Evolutionary conservation across 2,888 invertebrate species (phyloP).

Genomic region (Diaprepes abbreviatus): DNA sequence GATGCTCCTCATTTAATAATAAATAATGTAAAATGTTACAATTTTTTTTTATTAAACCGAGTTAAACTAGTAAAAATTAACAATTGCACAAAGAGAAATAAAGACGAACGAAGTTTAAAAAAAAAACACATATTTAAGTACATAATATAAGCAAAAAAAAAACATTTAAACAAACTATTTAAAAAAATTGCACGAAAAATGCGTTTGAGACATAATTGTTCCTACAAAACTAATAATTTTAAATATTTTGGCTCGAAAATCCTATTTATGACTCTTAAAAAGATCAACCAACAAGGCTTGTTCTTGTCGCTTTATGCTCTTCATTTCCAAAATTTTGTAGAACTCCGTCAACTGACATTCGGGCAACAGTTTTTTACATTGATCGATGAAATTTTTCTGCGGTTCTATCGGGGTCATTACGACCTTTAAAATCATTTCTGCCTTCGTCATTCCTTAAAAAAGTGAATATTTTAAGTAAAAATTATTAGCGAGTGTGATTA

Average conservation of each 20-base stretch:
- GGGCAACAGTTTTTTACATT: conserved; percentile 90
- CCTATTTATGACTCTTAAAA: conserved; percentile 66
- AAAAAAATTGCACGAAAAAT: not conserved
- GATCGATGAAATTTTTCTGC: conserved; percentile 85
- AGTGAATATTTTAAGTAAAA: too few species aligned
- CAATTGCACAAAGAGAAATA: not conserved
- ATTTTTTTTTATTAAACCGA: too few species aligned
- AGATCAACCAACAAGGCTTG: conserved; percentile 73
- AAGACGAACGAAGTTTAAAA: too few species aligned
- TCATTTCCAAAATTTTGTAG: conserved; percentile 96
- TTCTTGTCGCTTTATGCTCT: conserved; percentile 77
- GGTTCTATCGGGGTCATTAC: conserved; percentile 95
- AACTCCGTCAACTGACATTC: conserved; percentile 92
- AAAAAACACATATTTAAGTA: not conserved
- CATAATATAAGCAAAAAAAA: too few species aligned
- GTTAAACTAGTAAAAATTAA: not conserved
- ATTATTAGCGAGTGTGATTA: too few species aligned
- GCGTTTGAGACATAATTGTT: not conserved
- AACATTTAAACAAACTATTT: not conserved
- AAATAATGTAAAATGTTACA: too few species aligned
- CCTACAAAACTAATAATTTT: not conserved
- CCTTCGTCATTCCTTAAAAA: conserved; percentile 94
- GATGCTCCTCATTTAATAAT: too few species aligned
- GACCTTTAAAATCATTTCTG: conserved; percentile 98
- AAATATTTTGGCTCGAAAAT: not conserved